A percentile compares a stretch with the other conserved stretches of the same genome.
phyloP scores from a whole-genome alignment of 2,888 invertebrate species.

The Anodontia alba region DNA sequence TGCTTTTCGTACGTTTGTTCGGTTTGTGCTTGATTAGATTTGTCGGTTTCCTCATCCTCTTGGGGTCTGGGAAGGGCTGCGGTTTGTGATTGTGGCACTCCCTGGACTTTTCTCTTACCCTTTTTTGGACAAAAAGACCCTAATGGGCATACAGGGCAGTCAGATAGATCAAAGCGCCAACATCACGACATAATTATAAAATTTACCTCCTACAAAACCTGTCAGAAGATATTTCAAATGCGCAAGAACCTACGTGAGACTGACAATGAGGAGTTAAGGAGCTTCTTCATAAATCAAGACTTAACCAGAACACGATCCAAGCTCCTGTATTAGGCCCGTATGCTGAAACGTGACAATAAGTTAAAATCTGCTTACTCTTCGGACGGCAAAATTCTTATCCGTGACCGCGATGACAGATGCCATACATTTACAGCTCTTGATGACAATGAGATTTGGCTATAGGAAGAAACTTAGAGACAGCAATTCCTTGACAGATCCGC shows the following conservation, averaged over 20 bases:
- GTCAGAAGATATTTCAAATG: background rate
- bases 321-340: background rate
- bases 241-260: background rate
- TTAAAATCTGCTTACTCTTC: conserved; percentile 3
- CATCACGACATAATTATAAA: background rate
- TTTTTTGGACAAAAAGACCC: too few species aligned
- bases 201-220: background rate
- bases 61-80: too few species aligned
- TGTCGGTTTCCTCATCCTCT: too few species aligned
- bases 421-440: background rate
- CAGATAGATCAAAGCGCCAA: too few species aligned
- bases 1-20: too few species aligned
- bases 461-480: background rate
- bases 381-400: background rate
- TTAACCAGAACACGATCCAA: background rate
- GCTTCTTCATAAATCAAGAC: background rate
- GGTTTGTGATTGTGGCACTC: too few species aligned
- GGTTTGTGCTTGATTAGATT: too few species aligned
- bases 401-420: background rate
- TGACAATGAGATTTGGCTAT: background rate
- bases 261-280: background rate
- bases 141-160: too few species aligned
- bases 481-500: background rate
- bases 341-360: background rate
- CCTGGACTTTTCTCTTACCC: too few species aligned